phyloP scores from a whole-genome alignment of 2,888 invertebrate genomes.

The Zaprionus lineosus region DNA sequence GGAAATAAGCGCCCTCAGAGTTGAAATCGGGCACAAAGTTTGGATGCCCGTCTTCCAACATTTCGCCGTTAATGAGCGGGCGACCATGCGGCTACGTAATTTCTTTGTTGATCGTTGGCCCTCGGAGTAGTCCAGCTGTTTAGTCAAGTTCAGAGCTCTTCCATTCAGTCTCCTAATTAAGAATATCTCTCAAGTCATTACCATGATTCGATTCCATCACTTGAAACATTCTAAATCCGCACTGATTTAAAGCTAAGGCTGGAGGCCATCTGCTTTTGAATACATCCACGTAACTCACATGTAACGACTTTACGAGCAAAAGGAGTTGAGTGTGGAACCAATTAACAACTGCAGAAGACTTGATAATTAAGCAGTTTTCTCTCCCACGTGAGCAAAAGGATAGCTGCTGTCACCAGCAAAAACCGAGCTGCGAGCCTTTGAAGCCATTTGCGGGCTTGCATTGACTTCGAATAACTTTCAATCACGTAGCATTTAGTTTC shows the following conservation, averaged over 20 bases:
- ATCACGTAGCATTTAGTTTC: slow-evolving; percentile 63
- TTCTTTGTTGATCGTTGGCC: no score
- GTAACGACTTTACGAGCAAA: neutral
- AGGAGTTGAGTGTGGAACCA: slow-evolving; percentile 5
- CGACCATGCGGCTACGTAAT: slow-evolving; percentile 38
- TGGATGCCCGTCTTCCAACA: slow-evolving; percentile 35
- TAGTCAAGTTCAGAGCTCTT: neutral
- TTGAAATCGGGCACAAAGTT: slow-evolving; percentile 9
- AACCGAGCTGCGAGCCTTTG: slow-evolving; percentile 17
- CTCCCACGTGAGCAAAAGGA: slow-evolving; percentile 41
- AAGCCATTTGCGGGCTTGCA: slow-evolving; percentile 33
- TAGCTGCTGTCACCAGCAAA: slow-evolving; percentile 32
- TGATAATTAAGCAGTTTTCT: slow-evolving; percentile 48
- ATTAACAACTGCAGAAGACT: slow-evolving; percentile 33
- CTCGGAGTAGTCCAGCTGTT: no score
- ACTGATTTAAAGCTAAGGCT: no score
- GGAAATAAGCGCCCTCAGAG: slow-evolving; percentile 38
- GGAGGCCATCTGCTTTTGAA: no score
- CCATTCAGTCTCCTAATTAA: no score
- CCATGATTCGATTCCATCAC: no score
- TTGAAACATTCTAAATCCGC: no score
- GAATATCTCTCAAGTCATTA: no score
- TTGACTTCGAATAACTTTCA: slow-evolving; percentile 50
- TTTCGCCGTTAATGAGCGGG: slow-evolving; percentile 57
- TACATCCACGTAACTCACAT: neutral